Conservation (phyloP, 2,797 vertebrate genomes). For the Poecilia velifera region DNA sequence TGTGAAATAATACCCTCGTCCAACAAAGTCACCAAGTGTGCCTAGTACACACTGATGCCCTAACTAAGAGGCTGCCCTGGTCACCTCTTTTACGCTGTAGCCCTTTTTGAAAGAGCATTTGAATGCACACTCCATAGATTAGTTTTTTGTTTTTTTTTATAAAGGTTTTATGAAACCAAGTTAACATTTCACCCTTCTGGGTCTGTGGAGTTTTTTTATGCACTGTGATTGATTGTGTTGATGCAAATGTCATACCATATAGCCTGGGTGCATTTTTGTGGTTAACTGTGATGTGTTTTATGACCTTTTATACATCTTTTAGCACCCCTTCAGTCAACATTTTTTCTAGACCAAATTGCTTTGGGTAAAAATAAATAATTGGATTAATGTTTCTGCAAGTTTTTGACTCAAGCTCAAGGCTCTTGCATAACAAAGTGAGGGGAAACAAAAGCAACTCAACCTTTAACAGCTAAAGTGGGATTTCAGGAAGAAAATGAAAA, state of each 20-base stretch:
- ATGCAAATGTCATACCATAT: neutral
- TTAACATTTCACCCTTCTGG: neutral
- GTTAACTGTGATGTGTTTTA: neutral
- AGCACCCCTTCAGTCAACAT: neutral
- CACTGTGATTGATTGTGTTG: neutral
- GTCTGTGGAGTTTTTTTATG: neutral
- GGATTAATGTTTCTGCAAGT: neutral
- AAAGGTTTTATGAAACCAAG: neutral
- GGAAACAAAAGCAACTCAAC: neutral
- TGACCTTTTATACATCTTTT: neutral
- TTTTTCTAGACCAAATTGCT: neutral
- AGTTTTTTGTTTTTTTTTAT: neutral
- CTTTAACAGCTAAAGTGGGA: neutral
- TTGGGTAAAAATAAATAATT: neutral
- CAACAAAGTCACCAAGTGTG: constrained; percentile 23
- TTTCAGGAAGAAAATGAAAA: neutral
- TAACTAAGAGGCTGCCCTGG: neutral
- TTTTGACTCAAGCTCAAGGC: neutral
- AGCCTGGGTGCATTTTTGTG: neutral
- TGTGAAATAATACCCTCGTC: constrained; percentile 53
- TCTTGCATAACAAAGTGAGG: neutral
- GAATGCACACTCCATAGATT: neutral
- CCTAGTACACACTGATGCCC: neutral
- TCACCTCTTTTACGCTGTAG: neutral
- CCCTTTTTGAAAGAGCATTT: neutral